phyloP scores from a whole-genome alignment of 2,888 invertebrate species.

The Zhuqinia jingwanae region DNA sequence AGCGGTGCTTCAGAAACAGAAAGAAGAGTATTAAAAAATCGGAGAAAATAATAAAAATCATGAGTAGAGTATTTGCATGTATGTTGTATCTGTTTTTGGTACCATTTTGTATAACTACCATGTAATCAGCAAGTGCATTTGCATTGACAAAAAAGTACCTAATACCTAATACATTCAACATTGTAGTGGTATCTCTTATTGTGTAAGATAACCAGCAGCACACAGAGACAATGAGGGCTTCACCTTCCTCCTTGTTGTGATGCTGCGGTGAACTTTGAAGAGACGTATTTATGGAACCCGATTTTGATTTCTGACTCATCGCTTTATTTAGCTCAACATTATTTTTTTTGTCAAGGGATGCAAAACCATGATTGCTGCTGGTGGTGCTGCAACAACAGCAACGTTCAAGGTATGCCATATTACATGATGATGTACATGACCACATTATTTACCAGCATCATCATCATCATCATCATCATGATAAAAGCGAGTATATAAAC shows the following conservation, averaged over 20 bases:
- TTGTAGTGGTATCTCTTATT: not conserved
- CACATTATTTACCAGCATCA: no score
- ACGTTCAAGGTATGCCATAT: no score
- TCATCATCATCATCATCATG: not conserved
- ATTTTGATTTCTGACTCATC: slow-evolving; percentile 73
- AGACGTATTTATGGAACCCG: slow-evolving; percentile 54
- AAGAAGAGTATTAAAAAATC: not conserved
- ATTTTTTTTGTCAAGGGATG: slow-evolving; percentile 42
- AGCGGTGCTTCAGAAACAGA: no score
- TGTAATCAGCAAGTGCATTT: not conserved
- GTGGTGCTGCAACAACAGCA: slow-evolving; percentile 13
- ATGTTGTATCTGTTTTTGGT: no score
- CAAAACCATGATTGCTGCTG: slow-evolving; percentile 27
- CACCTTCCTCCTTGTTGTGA: slow-evolving; percentile 5
- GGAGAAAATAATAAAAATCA: slow-evolving; percentile 29
- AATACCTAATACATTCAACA: no score
- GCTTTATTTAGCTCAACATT: slow-evolving; percentile 66
- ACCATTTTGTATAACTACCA: slow-evolving; percentile 29
- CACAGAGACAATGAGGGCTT: not conserved
- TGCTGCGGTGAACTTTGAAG: slow-evolving; percentile 35
- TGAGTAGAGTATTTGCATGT: not conserved
- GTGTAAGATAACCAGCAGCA: no score
- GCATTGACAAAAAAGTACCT: not conserved
- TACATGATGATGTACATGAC: no score
- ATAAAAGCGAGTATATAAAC: slow-evolving; percentile 17